These are phyloP conservation scores for Miopithecus talapoin DNA, from an alignment of 2,797 vertebrate species.

Conservation along the genomic window DNA sequence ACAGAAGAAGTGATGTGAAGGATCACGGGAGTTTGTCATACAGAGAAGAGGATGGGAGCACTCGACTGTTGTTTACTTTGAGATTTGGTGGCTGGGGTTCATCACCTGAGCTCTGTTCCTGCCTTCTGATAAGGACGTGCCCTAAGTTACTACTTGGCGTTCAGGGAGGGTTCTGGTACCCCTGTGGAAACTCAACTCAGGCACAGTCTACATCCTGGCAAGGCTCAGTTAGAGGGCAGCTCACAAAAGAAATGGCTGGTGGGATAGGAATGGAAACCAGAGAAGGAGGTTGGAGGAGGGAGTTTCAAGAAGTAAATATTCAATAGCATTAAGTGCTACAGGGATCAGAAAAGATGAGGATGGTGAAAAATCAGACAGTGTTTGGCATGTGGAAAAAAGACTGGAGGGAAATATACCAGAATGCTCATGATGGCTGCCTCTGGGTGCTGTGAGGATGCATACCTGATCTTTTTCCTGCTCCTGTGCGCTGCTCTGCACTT, in stretches of 20 bases:
- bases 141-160: not conserved
- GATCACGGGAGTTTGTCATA: not conserved
- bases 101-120: not conserved
- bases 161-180: not conserved
- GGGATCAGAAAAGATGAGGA: not conserved
- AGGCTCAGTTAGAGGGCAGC: not conserved
- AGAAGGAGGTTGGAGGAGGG: not conserved
- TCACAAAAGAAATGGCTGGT: not conserved
- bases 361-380: not conserved
- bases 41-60: not conserved
- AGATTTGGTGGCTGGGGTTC: not conserved
- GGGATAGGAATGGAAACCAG: not conserved
- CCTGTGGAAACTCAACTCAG: not conserved
- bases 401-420: constrained; percentile 15
- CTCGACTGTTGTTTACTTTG: not conserved
- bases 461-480: not conserved
- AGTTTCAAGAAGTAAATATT: not conserved
- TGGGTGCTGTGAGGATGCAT: not conserved
- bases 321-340: not conserved
- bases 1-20: not conserved
- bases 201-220: not conserved
- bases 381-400: constrained; percentile 49
- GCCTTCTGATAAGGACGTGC: not conserved
- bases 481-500: not conserved
- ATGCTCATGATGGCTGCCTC: not conserved